Evolutionary conservation across 2,113 vertebrate genomes (phyloP), one percentile per base, ranked within the genome.

Genomic region (Nothobranchius kuhntae): DNA sequence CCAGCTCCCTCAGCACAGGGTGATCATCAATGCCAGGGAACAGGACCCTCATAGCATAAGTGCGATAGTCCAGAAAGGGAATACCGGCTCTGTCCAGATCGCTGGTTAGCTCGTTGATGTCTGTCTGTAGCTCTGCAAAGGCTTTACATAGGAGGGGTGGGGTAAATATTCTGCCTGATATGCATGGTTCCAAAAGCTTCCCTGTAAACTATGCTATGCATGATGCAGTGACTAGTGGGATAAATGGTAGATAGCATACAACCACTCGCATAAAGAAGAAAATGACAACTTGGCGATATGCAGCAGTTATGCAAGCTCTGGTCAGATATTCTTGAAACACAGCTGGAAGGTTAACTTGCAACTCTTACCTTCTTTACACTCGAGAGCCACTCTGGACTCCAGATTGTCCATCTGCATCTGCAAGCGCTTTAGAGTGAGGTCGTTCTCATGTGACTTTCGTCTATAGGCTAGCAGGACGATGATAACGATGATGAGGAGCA

Each of bases 331-430:
- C 21, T 21, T 21, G 21, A 21, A 21, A 21, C 21, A 21, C 21
- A 30, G 4, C 30, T 30, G 30, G 30, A 4, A 30, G 30, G 30
- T 30, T 30, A 30, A 3, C 30, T 4, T 30, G 30, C 30, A 30
- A 4, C 30, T 30, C 86, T 87, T 17, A 99, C 98, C 98, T 78
- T 99, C 97, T 79, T 99, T 99, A 87, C 98, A 99, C 88, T 99
- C 98, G 73, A 99, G 90, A 44, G 98, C 98, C 77, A 99, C 97
- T 0, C 97, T 92, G 11, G 98, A 99, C 86, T 99, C 98, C 78
- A 99, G 92, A 64, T 97, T 99, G 93, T 99, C 98, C 98, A 99
- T 99, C 89, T 99, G 98, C 98, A 99, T 98, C 86, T 99, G 98
- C 75, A 99, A 92, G 52, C 98, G 90, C 88, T 99, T 99, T 77